Percentiles rank a stretch among this genome's conserved stretches.
These are phyloP conservation scores for Pogoniulus pusillus DNA, from an alignment of 2,797 vertebrate species.

Conservation along the genomic window DNA sequence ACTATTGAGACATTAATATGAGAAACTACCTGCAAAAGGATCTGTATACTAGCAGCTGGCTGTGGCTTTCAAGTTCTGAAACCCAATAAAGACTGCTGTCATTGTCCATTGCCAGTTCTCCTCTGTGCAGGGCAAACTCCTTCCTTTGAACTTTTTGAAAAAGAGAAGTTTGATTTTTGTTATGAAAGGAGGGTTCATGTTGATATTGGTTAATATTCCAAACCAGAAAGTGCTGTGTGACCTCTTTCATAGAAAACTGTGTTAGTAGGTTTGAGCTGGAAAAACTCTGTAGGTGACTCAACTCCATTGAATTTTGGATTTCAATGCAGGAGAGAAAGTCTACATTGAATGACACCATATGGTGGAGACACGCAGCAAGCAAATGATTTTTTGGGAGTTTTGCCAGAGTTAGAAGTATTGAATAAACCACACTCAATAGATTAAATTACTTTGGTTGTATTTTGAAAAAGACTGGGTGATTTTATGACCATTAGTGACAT, in stretches of 20 bases:
- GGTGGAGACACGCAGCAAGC: conserved; percentile 62
- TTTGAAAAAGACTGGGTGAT: conserved; percentile 60
- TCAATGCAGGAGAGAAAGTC: conserved; percentile 38
- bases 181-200: background rate
- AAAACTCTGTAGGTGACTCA: conserved; percentile 35
- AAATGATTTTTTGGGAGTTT: conserved; percentile 59
- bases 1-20: background rate
- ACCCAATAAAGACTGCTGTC: background rate
- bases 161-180: conserved; percentile 32
- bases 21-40: background rate
- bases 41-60: background rate
- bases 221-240: background rate
- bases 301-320: conserved; percentile 40
- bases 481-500: conserved; percentile 67
- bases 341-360: conserved; percentile 65
- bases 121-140: background rate
- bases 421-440: conserved; percentile 67
- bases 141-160: conserved; percentile 13
- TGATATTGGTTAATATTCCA: background rate
- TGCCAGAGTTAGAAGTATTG: conserved; percentile 63
- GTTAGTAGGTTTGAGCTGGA: conserved; percentile 34
- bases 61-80: background rate
- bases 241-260: conserved; percentile 33
- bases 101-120: background rate
- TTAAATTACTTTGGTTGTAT: conserved; percentile 56